Conservation (phyloP, 2,797 vertebrate species). For the Phylloscopus collybita region DNA sequence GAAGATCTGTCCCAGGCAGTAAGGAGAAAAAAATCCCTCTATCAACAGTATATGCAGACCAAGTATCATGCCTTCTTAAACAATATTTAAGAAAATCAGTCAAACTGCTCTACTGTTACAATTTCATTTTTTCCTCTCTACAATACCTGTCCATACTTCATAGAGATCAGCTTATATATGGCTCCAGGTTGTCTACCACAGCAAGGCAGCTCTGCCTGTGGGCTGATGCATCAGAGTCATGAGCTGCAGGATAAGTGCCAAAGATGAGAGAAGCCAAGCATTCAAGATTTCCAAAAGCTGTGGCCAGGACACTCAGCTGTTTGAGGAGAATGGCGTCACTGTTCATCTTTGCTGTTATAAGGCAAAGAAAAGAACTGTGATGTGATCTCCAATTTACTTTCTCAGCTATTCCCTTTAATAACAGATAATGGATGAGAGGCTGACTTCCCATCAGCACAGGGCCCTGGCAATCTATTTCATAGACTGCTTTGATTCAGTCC, state of each 20-base stretch:
- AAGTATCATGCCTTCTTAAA: not conserved
- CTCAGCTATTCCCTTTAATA: not conserved
- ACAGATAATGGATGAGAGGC: not conserved
- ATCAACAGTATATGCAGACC: not conserved
- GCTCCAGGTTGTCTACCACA: not conserved
- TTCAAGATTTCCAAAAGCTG: not conserved
- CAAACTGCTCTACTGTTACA: not conserved
- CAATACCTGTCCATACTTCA: not conserved
- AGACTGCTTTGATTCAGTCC: not conserved
- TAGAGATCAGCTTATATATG: not conserved
- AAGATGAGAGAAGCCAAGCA: not conserved
- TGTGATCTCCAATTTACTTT: not conserved
- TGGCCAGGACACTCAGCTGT: not conserved
- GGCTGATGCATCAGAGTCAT: not conserved
- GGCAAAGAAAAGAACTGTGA: not conserved
- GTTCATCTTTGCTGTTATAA: not conserved
- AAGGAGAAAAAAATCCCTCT: rapidly evolving
- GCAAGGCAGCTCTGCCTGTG: not conserved
- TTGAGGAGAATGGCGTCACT: not conserved
- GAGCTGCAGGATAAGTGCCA: not conserved
- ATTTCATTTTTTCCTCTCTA: not conserved
- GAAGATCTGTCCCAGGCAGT: not conserved
- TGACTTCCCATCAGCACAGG: not conserved
- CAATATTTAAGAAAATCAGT: not conserved
- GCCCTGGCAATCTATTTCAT: not conserved